Conservation (phyloP, 2,888 invertebrate genomes). For the Sicus ferrugineus region DNA sequence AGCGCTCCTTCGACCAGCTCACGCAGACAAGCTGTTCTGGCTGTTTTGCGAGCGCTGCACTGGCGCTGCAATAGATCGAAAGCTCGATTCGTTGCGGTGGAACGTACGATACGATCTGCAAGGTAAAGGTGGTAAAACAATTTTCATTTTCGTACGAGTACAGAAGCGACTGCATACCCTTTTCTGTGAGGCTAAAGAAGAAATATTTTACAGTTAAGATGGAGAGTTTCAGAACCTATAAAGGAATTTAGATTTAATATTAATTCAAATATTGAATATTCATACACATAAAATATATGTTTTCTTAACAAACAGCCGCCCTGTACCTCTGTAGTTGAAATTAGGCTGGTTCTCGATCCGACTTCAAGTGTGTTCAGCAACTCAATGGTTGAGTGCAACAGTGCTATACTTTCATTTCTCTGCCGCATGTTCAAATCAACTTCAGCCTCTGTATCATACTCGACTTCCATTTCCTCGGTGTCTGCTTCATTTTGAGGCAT, state of each 20-base stretch:
- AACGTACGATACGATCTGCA: conserved; percentile 70
- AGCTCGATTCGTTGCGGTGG: conserved; percentile 72
- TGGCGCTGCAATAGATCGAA: conserved; percentile 72
- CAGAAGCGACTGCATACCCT: conserved; percentile 65
- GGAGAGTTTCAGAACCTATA: conserved; percentile 70
- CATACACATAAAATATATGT: no score
- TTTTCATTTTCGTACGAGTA: neutral
- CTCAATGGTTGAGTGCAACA: conserved; percentile 69
- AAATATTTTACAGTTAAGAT: conserved; percentile 79
- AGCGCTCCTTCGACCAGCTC: conserved; percentile 78
- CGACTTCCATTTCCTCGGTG: conserved; percentile 34
- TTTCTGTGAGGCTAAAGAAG: conserved; percentile 75
- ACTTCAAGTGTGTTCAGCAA: conserved; percentile 73
- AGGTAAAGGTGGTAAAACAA: neutral
- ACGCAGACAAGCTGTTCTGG: conserved; percentile 75
- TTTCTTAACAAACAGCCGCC: no score
- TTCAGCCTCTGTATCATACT: neutral
- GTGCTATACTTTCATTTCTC: conserved; percentile 41
- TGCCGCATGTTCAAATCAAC: conserved; percentile 40
- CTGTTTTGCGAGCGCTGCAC: conserved; percentile 71
- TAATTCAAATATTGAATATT: no score
- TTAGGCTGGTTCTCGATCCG: conserved; percentile 68
- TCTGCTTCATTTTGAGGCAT: conserved; percentile 46
- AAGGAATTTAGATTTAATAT: neutral
- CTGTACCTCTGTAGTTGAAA: conserved; percentile 71